Conservation (phyloP, 1,140 invertebrate species). For the Nixonia krombeini region DNA sequence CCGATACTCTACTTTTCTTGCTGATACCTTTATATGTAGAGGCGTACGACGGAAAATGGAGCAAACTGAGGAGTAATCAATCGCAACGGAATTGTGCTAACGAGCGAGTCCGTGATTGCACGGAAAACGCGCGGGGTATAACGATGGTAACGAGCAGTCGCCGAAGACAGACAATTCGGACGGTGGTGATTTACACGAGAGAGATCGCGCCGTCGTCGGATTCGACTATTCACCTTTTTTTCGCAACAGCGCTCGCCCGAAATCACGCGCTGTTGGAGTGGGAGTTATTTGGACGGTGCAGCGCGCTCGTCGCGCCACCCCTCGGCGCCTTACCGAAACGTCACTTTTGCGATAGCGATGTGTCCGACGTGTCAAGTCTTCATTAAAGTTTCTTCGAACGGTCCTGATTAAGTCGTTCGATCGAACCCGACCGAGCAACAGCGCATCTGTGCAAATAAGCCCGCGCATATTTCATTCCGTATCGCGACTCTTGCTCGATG, state of each 20-base stretch:
- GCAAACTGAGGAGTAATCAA: slow-evolving; percentile 2
- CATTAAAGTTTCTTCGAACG: no score
- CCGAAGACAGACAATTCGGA: slow-evolving; percentile 3
- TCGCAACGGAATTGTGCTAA: slow-evolving; percentile 1
- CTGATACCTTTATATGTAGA: no score
- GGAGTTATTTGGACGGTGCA: slow-evolving; percentile 47
- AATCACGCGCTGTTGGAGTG: background rate
- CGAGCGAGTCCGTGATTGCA: slow-evolving; percentile 12
- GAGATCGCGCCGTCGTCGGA: background rate
- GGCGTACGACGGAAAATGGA: no score
- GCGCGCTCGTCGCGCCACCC: slow-evolving; percentile 25
- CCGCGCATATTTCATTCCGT: no score
- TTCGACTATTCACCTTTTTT: slow-evolving; percentile 9
- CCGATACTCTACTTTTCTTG: no score
- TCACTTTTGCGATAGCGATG: no score
- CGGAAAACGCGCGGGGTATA: slow-evolving; percentile 3
- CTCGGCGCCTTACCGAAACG: background rate
- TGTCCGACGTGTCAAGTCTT: no score
- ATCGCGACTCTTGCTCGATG: no score
- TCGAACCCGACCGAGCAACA: no score
- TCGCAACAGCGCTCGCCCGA: background rate
- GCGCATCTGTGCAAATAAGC: no score
- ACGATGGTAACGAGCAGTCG: slow-evolving; percentile 10
- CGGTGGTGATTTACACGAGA: background rate
- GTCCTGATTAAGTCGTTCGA: no score